Evolutionary conservation across 2,797 vertebrate species (phyloP).

Genomic region (Fundulus diaphanus): DNA sequence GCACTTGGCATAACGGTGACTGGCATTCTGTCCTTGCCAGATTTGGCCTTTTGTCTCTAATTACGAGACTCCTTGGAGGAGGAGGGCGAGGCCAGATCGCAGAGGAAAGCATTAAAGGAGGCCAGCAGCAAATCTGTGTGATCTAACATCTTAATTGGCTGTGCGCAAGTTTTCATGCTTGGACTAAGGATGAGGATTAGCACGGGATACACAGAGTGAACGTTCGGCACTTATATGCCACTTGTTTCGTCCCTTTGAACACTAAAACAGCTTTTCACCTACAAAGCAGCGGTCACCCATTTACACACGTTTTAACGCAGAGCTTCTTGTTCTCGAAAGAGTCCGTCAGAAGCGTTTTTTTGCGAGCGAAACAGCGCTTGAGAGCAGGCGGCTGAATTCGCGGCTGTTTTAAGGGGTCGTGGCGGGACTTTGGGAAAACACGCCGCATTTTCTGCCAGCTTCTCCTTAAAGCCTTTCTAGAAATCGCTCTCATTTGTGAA

Average conservation of each 20-base stretch:
- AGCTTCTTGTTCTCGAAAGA: not conserved
- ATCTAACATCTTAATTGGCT: conserved; percentile 29
- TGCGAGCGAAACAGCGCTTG: not conserved
- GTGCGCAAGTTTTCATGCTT: conserved; percentile 11
- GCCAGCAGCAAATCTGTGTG: conserved; percentile 5
- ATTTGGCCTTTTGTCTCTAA: conserved; percentile 36
- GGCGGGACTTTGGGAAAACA: not conserved
- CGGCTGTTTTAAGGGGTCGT: not conserved
- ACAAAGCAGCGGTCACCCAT: not conserved
- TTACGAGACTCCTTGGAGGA: conserved; percentile 13
- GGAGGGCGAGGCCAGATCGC: conserved; percentile 22
- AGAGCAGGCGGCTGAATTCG: conserved; percentile 3
- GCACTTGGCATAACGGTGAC: conserved; percentile 25
- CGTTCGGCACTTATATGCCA: not conserved
- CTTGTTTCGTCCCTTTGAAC: not conserved
- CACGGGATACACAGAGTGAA: not conserved
- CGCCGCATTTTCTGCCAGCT: conserved; percentile 11
- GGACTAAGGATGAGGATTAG: not conserved
- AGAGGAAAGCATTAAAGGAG: conserved; percentile 21
- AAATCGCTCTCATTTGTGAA: conserved; percentile 9
- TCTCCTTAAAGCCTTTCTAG: conserved; percentile 10
- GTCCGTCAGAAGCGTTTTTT: not conserved
- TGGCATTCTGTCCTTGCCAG: conserved; percentile 14
- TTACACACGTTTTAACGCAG: not conserved
- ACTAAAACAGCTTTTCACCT: not conserved